Conservation (phyloP, 2,888 invertebrate species). For the Strigamia crassipes region DNA sequence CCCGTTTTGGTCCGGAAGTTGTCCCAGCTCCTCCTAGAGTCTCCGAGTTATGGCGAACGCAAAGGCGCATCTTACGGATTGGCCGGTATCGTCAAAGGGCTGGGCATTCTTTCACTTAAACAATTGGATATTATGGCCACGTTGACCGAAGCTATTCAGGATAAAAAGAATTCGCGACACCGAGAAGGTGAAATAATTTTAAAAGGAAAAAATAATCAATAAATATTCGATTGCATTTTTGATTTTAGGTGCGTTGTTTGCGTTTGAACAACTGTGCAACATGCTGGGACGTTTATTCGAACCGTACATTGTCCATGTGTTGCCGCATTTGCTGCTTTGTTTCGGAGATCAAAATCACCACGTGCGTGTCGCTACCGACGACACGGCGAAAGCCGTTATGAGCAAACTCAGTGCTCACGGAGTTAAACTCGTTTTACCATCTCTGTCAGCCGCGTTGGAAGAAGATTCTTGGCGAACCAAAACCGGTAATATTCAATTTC, state of each 20-base stretch:
- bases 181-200: conserved; percentile 72
- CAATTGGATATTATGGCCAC: conserved; percentile 95
- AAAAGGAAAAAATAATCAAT: conserved; percentile 10
- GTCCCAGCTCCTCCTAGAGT: conserved; percentile 82
- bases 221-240: not conserved
- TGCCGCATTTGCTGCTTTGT: conserved; percentile 91
- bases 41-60: conserved; percentile 89
- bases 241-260: conserved; percentile 81
- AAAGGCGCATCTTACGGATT: conserved; percentile 97
- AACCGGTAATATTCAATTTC: conserved; percentile 66
- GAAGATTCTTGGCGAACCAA: conserved; percentile 99
- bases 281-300: conserved; percentile 96
- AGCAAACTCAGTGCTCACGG: conserved; percentile 94
- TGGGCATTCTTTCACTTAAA: conserved; percentile 92
- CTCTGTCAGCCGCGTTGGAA: conserved; percentile 87
- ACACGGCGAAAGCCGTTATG: conserved; percentile 90
- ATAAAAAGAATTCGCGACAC: conserved; percentile 93
- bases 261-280: conserved; percentile 94
- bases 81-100: conserved; percentile 92
- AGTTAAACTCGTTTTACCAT: conserved; percentile 94
- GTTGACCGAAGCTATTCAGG: conserved; percentile 89
- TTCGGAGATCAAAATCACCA: conserved; percentile 94
- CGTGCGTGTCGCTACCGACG: conserved; percentile 93
- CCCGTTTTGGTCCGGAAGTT: conserved; percentile 85
- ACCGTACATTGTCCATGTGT: conserved; percentile 96